Evolutionary conservation across 64 coral and sea anemone genomes (phyloP), one percentile per base, ranked within the genome.

Genomic region (Orbicella faveolata): DNA sequence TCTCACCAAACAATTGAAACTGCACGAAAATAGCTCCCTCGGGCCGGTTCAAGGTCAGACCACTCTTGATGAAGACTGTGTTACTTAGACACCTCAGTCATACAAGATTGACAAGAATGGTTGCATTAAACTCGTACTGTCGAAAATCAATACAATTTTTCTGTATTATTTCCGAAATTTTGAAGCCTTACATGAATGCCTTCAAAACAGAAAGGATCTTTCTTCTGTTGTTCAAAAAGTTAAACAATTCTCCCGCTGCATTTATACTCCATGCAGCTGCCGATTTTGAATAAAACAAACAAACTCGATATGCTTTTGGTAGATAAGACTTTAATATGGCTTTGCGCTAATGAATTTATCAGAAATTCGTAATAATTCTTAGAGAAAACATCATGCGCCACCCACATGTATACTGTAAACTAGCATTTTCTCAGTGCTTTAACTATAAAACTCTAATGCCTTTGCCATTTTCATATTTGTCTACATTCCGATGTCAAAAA

Each of bases 221-320:
- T 77, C 8, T 77, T 77, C 11, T 39, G 5, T 48, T 19, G 36
- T 44, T 44, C 1, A 15, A 6, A 44, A 77, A 41, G 35, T 48
- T 77, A 21, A 77, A 39, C 6, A 44, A 51, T 51, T 51, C 36
- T 48, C 39, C n/a, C 21, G 21, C n/a, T 70, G 36, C 19, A 19
- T 52, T 23, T n/a, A 9, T 48, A 18, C 20, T 0, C 21, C n/a
- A 10, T 4, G 2, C 82, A 72, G 66, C 64, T 68, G 36, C 41
- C 81, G 65, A 72, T n/a, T 17, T 52, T 23, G 66, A 85, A 85
- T 72, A 15, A 54, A 11, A 70, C 53, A 85, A 33, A 85, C 82
- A 53, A 72, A 52, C 36, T 48, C 39, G 21, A 85, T 68, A 70
- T 85, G 63, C 53, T 61, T 19, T 20, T 59, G 55, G 16, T 37